Base-by-base conservation (phyloP, 2,113 vertebrate genomes). In the Tor tambroides region DNA sequence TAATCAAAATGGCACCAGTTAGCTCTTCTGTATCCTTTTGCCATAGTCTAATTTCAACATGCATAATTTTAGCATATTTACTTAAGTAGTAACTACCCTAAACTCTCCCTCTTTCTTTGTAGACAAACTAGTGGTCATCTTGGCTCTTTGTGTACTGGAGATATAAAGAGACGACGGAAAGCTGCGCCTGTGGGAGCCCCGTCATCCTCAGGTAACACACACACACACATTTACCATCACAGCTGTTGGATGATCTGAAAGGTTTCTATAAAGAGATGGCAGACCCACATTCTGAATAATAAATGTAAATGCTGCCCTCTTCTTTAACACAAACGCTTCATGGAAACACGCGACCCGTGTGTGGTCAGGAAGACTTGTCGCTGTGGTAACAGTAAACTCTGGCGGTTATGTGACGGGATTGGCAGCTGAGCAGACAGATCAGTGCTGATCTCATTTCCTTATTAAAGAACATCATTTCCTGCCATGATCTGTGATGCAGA, bases 71-170 rank as follows among this genome's bases (percentile, higher is more conserved):
- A 63, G n/a, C 26, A 14, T 15, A 65, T 5, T 65, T 12, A 65
- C 5, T n/a, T 6, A 17, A 76, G 14, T 12, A 46, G 11, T 1
- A 76, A 77, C 14, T 26, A 32, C 32, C 8, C 26, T 77, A 5
- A 54, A 54, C 75, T 49, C 43, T 77, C 11, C 15, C n/a, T 84
- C 83, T 90, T 28, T 32, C 67, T 85, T 85, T 91, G 81, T 81
- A 99, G 98, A 91, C 98, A 99, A 95, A 99, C 97, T 90, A 99
- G 97, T 84, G 95, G 98, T 88, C 98, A 99, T 93, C 96, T 99
- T 88, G 98, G 97, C 92, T 99, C 98, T 49, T 90, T 99, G 84
- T 99, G 97, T 91, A 99, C 95, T 28, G 98, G 98, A 85, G 98
- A 99, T 86, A 95, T 99, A 95, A 99, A 99, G 94, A 96, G 98